Base-by-base conservation (phyloP, 92 coral and sea anemone species). In the Porites cylindrica region DNA sequence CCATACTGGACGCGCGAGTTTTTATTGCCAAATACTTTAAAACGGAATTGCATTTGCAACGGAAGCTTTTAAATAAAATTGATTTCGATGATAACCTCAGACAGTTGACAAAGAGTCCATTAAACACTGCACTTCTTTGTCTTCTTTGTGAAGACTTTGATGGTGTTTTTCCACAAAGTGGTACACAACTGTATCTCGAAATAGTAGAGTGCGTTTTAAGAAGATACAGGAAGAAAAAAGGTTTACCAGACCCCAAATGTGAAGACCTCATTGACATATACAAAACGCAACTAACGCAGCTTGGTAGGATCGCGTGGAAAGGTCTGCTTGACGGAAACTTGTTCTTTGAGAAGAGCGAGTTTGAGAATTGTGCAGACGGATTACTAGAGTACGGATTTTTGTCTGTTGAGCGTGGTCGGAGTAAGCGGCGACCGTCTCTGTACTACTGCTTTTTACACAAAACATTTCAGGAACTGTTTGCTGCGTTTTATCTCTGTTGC, bases 61-160 rank as follows among this genome's bases (percentile, higher is more conserved):
- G 8, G 4, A 47, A 8, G 11, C 47, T 87, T 18, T 26, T 23
- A 6, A 8, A 21, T 4, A 26, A 62, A 66, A 6, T 80, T 5
- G 4, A 8, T 53, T 14, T 63, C 2, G 77, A 18, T 29, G n/a
- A n/a, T 8, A 72, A 65, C 12, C 69, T 87, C 16, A 62, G 24
- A 11, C 86, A 87, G 18, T 47, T 87, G 26, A 63, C 78, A 2
- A 51, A 10, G 32, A 88, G 66, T 77, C 91, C 91, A 10, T 21
- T 88, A 65, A 88, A 74, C 75, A 72, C 82, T 4, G 77, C 86
- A 14, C 86, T 88, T 10, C 86, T 88, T 29, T 81, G 91, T 17
- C 62, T 81, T 11, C 66, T 81, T 18, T 72, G 74, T 72, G 87
- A 88, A 43, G 82, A 88, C 60, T 12, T 88, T 18, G 61, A 59